Conservation (phyloP, 2,113 vertebrate genomes). For the Salvator merianae region DNA sequence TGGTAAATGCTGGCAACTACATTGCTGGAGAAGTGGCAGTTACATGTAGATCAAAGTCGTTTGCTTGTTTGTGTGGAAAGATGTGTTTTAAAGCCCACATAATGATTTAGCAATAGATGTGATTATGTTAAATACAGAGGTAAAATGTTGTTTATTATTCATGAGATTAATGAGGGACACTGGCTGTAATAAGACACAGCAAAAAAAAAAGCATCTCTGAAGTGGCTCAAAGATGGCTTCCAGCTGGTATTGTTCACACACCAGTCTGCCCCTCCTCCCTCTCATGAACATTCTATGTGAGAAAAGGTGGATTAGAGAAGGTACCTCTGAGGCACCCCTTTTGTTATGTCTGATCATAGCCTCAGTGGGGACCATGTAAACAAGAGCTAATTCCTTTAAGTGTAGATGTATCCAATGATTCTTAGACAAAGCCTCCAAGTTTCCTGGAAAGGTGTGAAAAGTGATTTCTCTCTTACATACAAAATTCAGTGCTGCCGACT, state of each 20-base stretch:
- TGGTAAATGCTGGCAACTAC: neutral
- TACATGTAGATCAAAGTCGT: conserved; percentile 40
- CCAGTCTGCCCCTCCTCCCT: no score
- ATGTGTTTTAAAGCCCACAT: conserved; percentile 59
- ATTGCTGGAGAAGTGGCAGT: conserved; percentile 37
- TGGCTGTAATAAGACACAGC: no score
- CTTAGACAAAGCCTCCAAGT: conserved; percentile 56
- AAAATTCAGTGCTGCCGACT: conserved; percentile 1
- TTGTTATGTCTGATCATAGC: no score
- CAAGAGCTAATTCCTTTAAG: conserved; percentile 61
- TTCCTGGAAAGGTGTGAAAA: conserved; percentile 61
- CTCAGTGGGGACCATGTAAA: conserved; percentile 50
- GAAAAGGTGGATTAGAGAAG: no score
- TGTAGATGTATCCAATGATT: conserved; percentile 53
- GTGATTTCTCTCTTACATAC: conserved; percentile 13
- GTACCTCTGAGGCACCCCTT: no score
- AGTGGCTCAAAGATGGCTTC: no score
- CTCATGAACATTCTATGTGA: no score
- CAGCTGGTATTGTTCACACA: no score
- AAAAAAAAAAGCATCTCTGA: no score
- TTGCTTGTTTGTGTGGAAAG: conserved; percentile 27
- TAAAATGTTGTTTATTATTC: conserved; percentile 67
- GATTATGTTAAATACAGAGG: conserved; percentile 60
- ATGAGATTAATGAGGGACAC: no score
- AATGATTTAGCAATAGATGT: conserved; percentile 66